Base-by-base conservation (phyloP, 2,797 vertebrate genomes). In the Petrocephalus sullivani region DNA sequence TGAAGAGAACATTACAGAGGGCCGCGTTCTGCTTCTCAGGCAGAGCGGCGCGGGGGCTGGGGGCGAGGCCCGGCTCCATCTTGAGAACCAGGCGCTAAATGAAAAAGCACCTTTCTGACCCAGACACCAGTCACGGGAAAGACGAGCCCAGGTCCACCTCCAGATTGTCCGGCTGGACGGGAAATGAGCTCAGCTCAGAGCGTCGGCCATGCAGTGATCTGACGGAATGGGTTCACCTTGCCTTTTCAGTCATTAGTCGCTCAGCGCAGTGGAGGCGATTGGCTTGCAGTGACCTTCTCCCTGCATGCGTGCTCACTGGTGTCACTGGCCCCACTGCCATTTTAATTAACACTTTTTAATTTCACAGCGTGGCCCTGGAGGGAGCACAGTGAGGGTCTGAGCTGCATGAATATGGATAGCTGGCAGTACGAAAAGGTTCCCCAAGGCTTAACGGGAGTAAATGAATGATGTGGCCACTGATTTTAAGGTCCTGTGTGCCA, bases 311-410 rank as follows among this genome's bases (percentile, higher is more conserved):
- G 8, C 19, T 51, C 23, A 53, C 7, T 51, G 81, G 81, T n/a
- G n/a, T 53, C n/a, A 53, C 75, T 58, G 54, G 67, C 87, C 78
- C 81, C 37, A 33, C 53, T 60, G 37, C 54, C 54, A 28, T 58
- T 82, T 88, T 88, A 88, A 88, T 88, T 82, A 88, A 60, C 54
- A 88, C 57, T 88, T n/a, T 57, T 82, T 88, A 88, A 88, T 88
- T 88, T 82, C 57, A 82, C 75, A 88, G 87, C 54, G 16, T 58
- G 16, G 33, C 51, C 46, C 8, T 53, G 1, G 41, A 53, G 49
- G 7, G 78, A 54, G 28, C 7, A 14, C n/a, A 9, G 19, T 1
- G 8, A 12, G 6, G 41, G 75, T 51, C 16, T n/a, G 75, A 7
- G 49, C 19, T 21, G 41, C 9, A 21, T 51, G 46, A 81, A 49